Percentiles rank a stretch among this genome's conserved stretches.
Conservation (phyloP, 2,888 invertebrate genomes). For the Apamea anceps region DNA sequence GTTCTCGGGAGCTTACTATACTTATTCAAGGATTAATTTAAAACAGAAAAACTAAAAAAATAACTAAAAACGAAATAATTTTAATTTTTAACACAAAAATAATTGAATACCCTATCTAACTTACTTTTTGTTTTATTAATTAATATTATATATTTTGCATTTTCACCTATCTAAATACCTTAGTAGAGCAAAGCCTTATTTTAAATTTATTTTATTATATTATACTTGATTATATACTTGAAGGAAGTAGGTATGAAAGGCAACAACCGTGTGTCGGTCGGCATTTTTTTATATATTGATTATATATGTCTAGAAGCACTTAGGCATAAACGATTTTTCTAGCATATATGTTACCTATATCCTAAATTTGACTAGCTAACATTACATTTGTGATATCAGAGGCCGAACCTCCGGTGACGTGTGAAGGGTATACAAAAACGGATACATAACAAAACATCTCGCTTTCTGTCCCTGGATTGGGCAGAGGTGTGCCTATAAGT, state of each 20-base stretch:
- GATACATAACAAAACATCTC: not conserved
- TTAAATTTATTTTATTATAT: conserved; percentile 38
- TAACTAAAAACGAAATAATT: conserved; percentile 2
- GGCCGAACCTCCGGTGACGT: conserved; percentile 76
- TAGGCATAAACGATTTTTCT: conserved; percentile 70
- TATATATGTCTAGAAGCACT: conserved; percentile 67
- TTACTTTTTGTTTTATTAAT: conserved; percentile 58
- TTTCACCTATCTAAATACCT: conserved; percentile 67
- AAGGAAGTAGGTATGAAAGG: conserved; percentile 69
- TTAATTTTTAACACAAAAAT: conserved; percentile 46
- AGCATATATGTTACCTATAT: conserved; percentile 78
- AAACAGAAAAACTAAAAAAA: conserved; percentile 34
- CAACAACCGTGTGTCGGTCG: conserved; percentile 55
- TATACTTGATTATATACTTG: conserved; percentile 57
- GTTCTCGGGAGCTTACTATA: conserved; percentile 84
- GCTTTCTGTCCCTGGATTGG: not conserved
- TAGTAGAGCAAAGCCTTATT: conserved; percentile 66
- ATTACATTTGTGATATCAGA: conserved; percentile 80
- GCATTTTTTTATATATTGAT: conserved; percentile 62
- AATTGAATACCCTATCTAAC: conserved; percentile 68
- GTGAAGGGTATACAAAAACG: conserved; percentile 49
- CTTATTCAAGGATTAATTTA: conserved; percentile 67
- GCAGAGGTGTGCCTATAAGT: not conserved
- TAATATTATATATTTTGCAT: conserved; percentile 68
- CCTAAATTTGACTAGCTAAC: conserved; percentile 88